These are phyloP conservation scores for Galago senegalensis DNA, from an alignment of 2,797 vertebrate genomes.

Conservation along the genomic window DNA sequence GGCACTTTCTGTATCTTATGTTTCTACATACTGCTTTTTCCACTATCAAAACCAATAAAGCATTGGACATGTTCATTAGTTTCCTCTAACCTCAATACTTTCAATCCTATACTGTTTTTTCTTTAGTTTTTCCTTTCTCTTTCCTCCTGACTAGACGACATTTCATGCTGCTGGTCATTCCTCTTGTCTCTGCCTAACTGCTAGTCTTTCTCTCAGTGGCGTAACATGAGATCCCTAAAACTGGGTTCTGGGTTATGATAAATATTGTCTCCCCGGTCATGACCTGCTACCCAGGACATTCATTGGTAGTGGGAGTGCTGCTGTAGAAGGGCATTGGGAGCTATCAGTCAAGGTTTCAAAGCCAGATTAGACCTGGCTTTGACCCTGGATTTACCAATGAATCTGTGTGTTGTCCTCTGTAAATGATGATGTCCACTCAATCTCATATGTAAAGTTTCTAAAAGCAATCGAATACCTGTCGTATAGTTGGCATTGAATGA, in stretches of 20 bases:
- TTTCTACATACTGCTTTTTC: constrained; percentile 48
- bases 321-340: neutral
- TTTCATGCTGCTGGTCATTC: constrained; percentile 33
- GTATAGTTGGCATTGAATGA: neutral
- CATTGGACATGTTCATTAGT: neutral
- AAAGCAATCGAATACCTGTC: neutral
- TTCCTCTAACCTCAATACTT: constrained; percentile 34
- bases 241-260: neutral
- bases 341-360: constrained; percentile 17
- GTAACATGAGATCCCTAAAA: neutral
- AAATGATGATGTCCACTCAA: neutral
- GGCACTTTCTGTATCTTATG: neutral
- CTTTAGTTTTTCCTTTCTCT: constrained; percentile 28
- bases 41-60: constrained; percentile 56
- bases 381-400: neutral
- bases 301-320: neutral
- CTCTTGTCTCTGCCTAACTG: constrained; percentile 10
- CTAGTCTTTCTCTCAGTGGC: constrained; percentile 4
- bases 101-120: constrained; percentile 22
- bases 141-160: neutral
- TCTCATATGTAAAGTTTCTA: constrained; percentile 20
- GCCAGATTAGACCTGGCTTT: neutral
- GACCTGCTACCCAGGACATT: neutral
- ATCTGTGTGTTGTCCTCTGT: neutral
- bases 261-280: neutral